Evolutionary conservation across 1,140 invertebrate species (phyloP).

Genomic region (Coenobita brevimanus): DNA sequence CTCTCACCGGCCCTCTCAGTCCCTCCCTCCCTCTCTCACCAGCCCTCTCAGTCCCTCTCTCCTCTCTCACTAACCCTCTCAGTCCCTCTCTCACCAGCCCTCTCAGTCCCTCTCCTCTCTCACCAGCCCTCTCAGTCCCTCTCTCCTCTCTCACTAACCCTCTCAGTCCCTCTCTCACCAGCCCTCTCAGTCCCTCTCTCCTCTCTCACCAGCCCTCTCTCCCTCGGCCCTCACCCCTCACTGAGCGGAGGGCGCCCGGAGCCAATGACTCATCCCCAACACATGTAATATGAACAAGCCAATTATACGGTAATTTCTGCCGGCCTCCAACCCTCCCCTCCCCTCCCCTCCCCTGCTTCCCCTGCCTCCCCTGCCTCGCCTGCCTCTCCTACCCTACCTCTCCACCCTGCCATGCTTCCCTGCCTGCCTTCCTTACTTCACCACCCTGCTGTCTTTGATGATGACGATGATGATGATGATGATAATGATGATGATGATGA

Average conservation of each 20-base stretch:
- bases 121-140: no score
- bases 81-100: no score
- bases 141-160: no score
- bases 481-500: neutral
- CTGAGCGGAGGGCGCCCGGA: neutral
- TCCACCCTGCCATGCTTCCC: neutral
- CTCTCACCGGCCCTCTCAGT: no score
- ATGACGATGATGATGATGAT: neutral
- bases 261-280: constrained; percentile 60
- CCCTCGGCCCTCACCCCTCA: no score
- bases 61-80: no score
- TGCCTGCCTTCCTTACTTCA: neutral
- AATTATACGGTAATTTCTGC: constrained; percentile 61
- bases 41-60: no score
- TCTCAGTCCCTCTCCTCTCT: no score
- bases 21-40: no score
- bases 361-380: neutral
- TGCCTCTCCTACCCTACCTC: neutral
- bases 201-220: no score
- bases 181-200: no score
- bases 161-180: no score
- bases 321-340: neutral
- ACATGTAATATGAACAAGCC: constrained; percentile 65
- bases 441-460: neutral
- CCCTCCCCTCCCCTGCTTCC: neutral